Evolutionary conservation across 2,797 vertebrate species (phyloP).

Genomic region (Phoxinus dragarum): DNA sequence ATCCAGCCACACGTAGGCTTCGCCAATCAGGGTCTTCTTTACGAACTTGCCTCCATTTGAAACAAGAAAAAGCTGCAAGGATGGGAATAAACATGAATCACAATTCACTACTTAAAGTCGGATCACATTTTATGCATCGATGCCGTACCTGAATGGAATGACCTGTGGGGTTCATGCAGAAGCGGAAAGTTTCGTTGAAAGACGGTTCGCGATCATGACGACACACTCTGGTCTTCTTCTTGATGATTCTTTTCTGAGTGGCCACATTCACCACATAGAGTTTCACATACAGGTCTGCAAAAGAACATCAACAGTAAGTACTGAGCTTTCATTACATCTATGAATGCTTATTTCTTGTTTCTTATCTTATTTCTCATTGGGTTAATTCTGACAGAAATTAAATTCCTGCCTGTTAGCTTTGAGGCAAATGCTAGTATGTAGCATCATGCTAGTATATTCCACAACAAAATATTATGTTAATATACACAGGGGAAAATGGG

Average conservation of each 20-base stretch:
- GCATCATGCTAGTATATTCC: neutral
- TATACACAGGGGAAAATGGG: neutral
- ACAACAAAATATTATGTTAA: neutral
- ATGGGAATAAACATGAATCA: neutral
- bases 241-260: slow-evolving; percentile 97
- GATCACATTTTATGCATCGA: neutral
- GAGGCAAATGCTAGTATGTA: neutral
- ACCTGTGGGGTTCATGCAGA: slow-evolving; percentile 94
- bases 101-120: neutral
- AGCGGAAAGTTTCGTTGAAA: slow-evolving; percentile 97
- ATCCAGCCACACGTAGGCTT: slow-evolving; percentile 98
- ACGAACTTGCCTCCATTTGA: slow-evolving; percentile 98
- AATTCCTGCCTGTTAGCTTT: neutral
- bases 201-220: slow-evolving; percentile 97
- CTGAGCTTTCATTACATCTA: neutral
- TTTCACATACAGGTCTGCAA: slow-evolving; percentile 95
- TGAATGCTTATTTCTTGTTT: neutral
- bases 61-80: slow-evolving; percentile 89
- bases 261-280: slow-evolving; percentile 96
- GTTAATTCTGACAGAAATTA: neutral
- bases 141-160: slow-evolving; percentile 92
- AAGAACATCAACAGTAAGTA: slow-evolving; percentile 18
- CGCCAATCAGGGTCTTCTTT: slow-evolving; percentile 98
- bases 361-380: neutral
- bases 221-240: slow-evolving; percentile 98